Evolutionary conservation across 1,140 invertebrate genomes (phyloP), one percentile per base, ranked within the genome.

Genomic region (Rhagoletis pomonella): DNA sequence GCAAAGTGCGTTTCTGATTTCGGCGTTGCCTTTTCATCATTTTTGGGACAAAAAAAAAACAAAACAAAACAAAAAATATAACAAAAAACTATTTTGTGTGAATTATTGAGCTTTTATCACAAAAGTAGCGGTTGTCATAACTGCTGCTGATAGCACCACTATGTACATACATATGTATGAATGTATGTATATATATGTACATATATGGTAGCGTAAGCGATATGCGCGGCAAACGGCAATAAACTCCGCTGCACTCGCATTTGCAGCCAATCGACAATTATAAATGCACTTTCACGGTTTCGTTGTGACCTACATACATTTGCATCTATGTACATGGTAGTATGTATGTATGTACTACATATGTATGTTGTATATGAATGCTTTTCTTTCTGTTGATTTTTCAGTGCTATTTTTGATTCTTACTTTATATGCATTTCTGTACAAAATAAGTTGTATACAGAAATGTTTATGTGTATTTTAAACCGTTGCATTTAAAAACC

Each of bases 211-310:
- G 69, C 69, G 0, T 17, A 73, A 50, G 69, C 69, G 44, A 19
- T 55, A 19, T 55, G 7, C 7, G 44, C 50, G 47, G 47, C 73
- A 55, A 47, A 29, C 17, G 44, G 12, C 42, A 69, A 44, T 69
- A 69, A 77, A 81, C 73, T 81, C 7, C 44, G 73, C 2, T 50
- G 73, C 50, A n/a, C 2, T 55, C 47, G 73, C 47, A 29, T 81
- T 47, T 55, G 19, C 73, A 81, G 47, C 44, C 73, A 81, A 7
- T 12, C 47, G 47, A 44, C 2, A 0, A 55, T 55, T 55, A 55
- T 55, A 50, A 81, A 50, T 50, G 73, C 73, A 81, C 47, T 81
- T 81, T 81, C 73, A 81, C 73, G 73, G 73, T 81, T 55, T 81
- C 73, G 6, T 81, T 55, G 73, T 81, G 73, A 81, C 73, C 73